phyloP scores from a whole-genome alignment of 2,888 invertebrate genomes.

The Leuctra nigra region DNA sequence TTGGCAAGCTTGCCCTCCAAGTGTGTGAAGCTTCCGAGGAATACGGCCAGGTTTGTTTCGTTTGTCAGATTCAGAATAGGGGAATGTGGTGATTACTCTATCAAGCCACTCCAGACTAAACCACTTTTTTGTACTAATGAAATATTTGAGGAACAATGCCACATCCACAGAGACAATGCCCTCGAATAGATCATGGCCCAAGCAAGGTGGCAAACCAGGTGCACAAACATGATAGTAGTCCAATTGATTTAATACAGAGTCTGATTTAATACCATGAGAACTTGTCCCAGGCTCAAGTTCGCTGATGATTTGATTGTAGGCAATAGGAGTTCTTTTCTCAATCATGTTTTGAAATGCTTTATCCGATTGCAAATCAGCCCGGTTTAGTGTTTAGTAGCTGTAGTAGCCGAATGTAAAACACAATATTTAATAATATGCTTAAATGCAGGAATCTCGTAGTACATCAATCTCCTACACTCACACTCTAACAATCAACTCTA shows the following conservation, averaged over 20 bases:
- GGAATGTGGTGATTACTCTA: not conserved
- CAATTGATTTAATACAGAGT: constrained; percentile 1
- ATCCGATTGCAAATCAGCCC: no score
- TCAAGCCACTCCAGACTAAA: not conserved
- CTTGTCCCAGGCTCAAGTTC: no score
- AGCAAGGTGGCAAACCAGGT: not conserved
- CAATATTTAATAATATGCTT: no score
- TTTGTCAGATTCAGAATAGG: not conserved
- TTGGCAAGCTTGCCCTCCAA: not conserved
- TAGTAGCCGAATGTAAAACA: no score
- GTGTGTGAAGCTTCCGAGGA: not conserved
- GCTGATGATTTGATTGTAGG: no score
- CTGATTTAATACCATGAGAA: not conserved
- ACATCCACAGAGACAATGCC: not conserved
- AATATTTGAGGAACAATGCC: not conserved
- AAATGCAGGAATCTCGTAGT: no score
- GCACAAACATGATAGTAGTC: not conserved
- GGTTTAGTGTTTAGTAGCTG: no score
- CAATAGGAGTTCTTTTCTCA: no score
- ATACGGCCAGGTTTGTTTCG: not conserved
- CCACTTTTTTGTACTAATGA: not conserved
- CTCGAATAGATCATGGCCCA: no score
- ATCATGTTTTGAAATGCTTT: no score
- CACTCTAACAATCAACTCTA: no score
- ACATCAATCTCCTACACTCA: no score